A percentile compares a stretch with the other conserved stretches of the same genome.
phyloP scores from a whole-genome alignment of 2,888 invertebrate species.

The Hypercompe scribonia region DNA sequence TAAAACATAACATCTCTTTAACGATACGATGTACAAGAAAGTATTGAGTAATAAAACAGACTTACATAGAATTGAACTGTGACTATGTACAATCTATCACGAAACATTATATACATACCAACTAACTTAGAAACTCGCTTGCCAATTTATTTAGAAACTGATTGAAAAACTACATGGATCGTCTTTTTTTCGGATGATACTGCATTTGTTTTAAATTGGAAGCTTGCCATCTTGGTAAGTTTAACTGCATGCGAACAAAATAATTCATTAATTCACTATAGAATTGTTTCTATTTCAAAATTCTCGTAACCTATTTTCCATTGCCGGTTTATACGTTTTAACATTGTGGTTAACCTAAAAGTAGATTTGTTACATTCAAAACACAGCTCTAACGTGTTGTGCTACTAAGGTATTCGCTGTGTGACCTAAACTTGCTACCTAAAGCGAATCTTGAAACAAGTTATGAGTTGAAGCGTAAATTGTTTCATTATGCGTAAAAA shows the following conservation, averaged over 20 bases:
- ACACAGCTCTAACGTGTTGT: slow-evolving; percentile 55
- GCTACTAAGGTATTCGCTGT: slow-evolving; percentile 62
- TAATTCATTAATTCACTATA: not conserved
- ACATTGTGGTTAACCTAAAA: slow-evolving; percentile 41
- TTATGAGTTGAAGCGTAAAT: slow-evolving; percentile 15
- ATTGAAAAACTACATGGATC: not conserved
- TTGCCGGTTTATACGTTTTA: slow-evolving; percentile 1
- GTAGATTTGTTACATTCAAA: slow-evolving; percentile 65
- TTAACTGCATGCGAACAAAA: not conserved
- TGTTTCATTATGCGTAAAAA: not conserved
- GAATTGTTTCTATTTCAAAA: not conserved
- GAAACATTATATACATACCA: not conserved
- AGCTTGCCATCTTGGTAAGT: not conserved
- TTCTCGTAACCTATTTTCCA: not conserved
- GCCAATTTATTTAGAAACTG: not conserved
- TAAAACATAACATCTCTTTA: too few species aligned
- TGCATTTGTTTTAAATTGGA: not conserved
- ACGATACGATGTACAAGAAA: too few species aligned
- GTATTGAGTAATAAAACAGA: too few species aligned
- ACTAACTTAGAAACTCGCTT: not conserved
- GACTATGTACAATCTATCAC: not conserved
- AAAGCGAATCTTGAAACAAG: slow-evolving; percentile 44
- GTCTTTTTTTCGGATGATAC: not conserved
- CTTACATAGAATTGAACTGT: not conserved
- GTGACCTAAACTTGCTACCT: slow-evolving; percentile 58